Conservation (phyloP, 2,113 vertebrate genomes). For the Mungos mungo region DNA sequence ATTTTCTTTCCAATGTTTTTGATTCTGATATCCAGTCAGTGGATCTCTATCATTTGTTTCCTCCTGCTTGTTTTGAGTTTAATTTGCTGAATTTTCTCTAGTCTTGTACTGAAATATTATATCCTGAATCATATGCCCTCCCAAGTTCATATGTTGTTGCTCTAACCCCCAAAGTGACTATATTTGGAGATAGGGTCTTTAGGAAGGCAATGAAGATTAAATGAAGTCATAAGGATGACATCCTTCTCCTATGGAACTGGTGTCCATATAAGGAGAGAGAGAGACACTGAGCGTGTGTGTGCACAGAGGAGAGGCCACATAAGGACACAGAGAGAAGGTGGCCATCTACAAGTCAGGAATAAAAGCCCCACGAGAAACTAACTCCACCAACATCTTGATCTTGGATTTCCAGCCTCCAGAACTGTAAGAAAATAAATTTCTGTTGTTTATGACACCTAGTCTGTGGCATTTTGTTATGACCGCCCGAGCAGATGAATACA, state of each 20-base stretch:
- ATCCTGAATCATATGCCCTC: neutral
- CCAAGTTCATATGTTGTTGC: too few relatives aligned
- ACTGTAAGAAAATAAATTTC: neutral
- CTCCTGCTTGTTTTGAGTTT: neutral
- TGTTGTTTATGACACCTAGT: neutral
- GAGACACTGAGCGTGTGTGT: neutral
- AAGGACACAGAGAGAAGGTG: neutral
- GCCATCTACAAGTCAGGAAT: neutral
- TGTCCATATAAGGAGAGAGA: neutral
- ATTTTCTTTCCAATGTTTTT: neutral
- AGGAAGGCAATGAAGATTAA: neutral
- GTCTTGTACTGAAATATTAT: neutral
- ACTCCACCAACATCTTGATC: neutral
- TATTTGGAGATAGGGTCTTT: neutral
- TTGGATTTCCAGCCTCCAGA: neutral
- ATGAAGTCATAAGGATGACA: neutral
- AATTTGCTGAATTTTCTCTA: neutral
- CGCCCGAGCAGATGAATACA: neutral
- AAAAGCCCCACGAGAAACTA: neutral
- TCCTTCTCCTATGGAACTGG: neutral
- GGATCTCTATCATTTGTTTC: neutral
- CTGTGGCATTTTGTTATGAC: neutral
- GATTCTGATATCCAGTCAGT: neutral
- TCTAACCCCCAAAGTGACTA: neutral
- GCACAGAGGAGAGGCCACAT: neutral